phyloP scores from a whole-genome alignment of 1,140 invertebrate species.

The Drosophila saltans region DNA sequence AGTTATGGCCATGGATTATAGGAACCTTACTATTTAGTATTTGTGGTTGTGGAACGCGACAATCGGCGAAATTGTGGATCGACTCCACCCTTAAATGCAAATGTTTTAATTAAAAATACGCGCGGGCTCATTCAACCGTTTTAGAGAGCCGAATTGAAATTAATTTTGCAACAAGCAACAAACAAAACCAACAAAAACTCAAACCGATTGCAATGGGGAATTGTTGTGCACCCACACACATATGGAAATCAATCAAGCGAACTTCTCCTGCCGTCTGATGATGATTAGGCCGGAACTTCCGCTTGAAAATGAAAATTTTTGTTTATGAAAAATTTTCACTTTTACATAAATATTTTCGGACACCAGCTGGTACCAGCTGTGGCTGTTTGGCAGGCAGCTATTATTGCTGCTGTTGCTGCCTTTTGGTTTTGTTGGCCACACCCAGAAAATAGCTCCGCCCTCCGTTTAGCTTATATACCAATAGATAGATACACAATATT shows the following conservation, averaged over 20 bases:
- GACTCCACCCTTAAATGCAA: background rate
- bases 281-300: slow-evolving; percentile 73
- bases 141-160: slow-evolving; percentile 51
- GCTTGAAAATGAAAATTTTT: slow-evolving; percentile 76
- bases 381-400: slow-evolving; percentile 13
- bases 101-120: slow-evolving; percentile 41
- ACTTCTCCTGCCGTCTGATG: slow-evolving; percentile 57
- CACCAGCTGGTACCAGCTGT: slow-evolving; percentile 57
- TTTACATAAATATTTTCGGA: slow-evolving; percentile 67
- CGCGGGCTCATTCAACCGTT: slow-evolving; percentile 60
- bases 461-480: slow-evolving; percentile 49
- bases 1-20: no score
- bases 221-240: slow-evolving; percentile 11
- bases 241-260: slow-evolving; percentile 71
- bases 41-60: no score
- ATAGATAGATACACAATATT: slow-evolving; percentile 31
- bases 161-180: slow-evolving; percentile 55
- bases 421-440: slow-evolving; percentile 51
- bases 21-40: no score
- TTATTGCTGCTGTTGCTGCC: slow-evolving; percentile 17
- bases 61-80: no score
- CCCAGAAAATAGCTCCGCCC: slow-evolving; percentile 56
- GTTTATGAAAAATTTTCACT: slow-evolving; percentile 76
- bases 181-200: slow-evolving; percentile 40
- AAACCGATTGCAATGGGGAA: slow-evolving; percentile 37